These are phyloP conservation scores for Acronicta aceris DNA, from an alignment of 2,888 invertebrate genomes.

Conservation along the genomic window DNA sequence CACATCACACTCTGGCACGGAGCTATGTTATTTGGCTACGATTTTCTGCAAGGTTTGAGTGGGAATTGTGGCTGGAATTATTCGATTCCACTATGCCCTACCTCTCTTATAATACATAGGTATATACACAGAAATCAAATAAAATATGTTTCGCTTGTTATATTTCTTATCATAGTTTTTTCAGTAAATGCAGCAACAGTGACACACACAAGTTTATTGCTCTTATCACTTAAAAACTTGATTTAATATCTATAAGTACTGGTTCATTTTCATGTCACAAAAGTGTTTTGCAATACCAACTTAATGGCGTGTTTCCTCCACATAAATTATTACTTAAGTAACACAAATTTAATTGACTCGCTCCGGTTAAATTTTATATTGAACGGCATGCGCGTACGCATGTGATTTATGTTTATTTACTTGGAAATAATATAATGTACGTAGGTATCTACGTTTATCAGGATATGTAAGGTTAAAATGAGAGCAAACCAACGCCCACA, in stretches of 20 bases:
- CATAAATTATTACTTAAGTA: slow-evolving; percentile 21
- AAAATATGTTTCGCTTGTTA: no score
- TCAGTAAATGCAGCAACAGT: no score
- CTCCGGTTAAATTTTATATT: slow-evolving; percentile 11
- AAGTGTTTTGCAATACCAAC: slow-evolving; percentile 4
- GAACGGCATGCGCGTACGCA: slow-evolving; percentile 15
- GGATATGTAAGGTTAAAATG: slow-evolving; percentile 37
- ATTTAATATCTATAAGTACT: not conserved
- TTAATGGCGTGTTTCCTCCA: slow-evolving; percentile 37
- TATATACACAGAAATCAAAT: no score
- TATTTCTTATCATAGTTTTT: no score
- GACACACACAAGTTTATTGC: not conserved
- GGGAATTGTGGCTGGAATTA: no score
- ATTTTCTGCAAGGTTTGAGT: no score
- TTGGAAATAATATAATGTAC: slow-evolving; percentile 4
- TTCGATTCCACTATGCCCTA: no score
- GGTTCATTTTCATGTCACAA: slow-evolving; percentile 14
- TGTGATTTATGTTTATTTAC: slow-evolving; percentile 23
- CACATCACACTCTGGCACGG: no score
- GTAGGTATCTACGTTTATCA: slow-evolving; percentile 28
- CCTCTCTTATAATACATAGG: no score
- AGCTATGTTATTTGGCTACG: no score
- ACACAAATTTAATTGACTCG: slow-evolving; percentile 17
- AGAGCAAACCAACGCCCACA: slow-evolving; percentile 33
- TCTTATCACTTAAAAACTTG: not conserved